Evolutionary conservation across 1,140 invertebrate species (phyloP), one percentile per base, ranked within the genome.

Genomic region (Eupeodes corollae): DNA sequence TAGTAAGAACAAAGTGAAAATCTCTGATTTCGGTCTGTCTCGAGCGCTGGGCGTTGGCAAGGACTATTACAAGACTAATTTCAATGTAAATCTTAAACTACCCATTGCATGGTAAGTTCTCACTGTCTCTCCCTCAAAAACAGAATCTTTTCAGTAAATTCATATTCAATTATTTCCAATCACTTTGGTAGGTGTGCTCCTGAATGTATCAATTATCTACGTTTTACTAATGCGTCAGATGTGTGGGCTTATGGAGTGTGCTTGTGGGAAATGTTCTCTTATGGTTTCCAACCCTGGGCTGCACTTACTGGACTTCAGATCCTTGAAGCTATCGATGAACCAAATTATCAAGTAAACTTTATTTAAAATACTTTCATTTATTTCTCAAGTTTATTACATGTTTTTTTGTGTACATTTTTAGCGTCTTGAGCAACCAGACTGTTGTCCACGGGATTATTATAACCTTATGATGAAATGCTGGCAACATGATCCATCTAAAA

Each of bases 241-340:
- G 90, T 97, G 1, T 99, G 95, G 95, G 91, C 93, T 0, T 99
- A 87, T 70, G 95, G 87, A 10, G 93, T 98, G 0, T 95, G 92
- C n/a, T 69, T 99, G 0, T 99, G 95, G 94, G 96, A 99, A 70
- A 94, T 98, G 88, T 98, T 98, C 63, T 91, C 90, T 11, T 97
- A 96, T 61, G 95, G 95, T 10, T 92, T 94, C 62, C 92, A 97
- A 68, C 95, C 95, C 0, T 98, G 94, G 94, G 87, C 89, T 1
- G 94, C 91, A 0, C 75, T 94, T 18, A 95, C 91, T 1, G 94
- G 95, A 0, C 87, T 93, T 55, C 86, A 99, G 73, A 98, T 98
- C 52, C 70, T 98, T 1, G 90, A 96, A 64, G 88, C 91, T 1
- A 95, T 99, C 44, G 94, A 98, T 70, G 82, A 87, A 48, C 93